phyloP scores from a whole-genome alignment of 2,797 vertebrate species.

The Alauda arvensis region DNA sequence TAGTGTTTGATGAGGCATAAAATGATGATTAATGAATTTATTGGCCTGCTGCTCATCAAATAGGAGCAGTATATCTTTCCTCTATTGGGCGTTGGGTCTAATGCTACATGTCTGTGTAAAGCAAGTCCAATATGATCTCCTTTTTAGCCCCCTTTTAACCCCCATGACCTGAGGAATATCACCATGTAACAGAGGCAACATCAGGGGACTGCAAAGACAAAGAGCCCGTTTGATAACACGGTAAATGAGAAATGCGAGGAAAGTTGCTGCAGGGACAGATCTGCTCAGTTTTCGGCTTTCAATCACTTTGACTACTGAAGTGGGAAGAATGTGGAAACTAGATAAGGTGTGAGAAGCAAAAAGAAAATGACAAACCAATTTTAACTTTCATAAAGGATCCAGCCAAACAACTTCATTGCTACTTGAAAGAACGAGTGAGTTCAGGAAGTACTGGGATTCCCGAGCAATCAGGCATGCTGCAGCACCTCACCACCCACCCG shows the following conservation, averaged over 20 bases:
- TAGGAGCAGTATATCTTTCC: slow-evolving; percentile 87
- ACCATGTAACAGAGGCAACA: slow-evolving; percentile 69
- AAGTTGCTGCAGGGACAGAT: slow-evolving; percentile 78
- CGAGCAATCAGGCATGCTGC: accelerated
- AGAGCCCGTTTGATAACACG: slow-evolving; percentile 76
- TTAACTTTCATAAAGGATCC: slow-evolving; percentile 49
- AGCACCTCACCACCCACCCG: neutral
- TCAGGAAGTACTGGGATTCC: neutral
- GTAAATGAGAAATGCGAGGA: slow-evolving; percentile 79
- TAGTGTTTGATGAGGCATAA: slow-evolving; percentile 99
- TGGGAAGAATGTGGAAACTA: slow-evolving; percentile 77
- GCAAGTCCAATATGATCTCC: slow-evolving; percentile 64
- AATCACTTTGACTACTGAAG: slow-evolving; percentile 75
- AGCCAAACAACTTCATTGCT: slow-evolving; percentile 29
- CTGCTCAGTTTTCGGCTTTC: slow-evolving; percentile 79
- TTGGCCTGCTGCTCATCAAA: slow-evolving; percentile 96
- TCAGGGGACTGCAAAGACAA: slow-evolving; percentile 72
- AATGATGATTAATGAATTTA: slow-evolving; percentile 99
- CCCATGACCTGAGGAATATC: slow-evolving; percentile 79
- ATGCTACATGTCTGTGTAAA: slow-evolving; percentile 61
- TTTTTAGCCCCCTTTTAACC: slow-evolving; percentile 78
- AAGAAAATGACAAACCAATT: slow-evolving; percentile 55
- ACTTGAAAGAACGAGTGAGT: neutral
- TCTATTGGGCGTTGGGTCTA: slow-evolving; percentile 74
- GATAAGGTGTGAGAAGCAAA: slow-evolving; percentile 67